Evolutionary conservation across 64 coral and sea anemone species (phyloP).

Genomic region (Acropora tenuis): DNA sequence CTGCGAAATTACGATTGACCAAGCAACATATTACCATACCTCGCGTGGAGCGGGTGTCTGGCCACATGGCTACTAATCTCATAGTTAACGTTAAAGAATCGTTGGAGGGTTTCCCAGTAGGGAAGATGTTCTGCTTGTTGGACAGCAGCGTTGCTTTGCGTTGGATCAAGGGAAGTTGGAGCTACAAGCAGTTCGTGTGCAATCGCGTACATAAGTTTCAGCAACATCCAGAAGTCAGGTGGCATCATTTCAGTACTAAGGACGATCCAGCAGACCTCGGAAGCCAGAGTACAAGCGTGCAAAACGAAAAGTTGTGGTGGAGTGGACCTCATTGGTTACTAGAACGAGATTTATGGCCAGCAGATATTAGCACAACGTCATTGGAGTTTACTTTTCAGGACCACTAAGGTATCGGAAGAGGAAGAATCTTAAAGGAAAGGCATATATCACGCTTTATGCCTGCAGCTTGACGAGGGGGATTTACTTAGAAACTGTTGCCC

Average conservation of each 20-base stretch:
- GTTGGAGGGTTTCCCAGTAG: too few relatives aligned
- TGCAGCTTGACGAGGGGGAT: conserved; percentile 55
- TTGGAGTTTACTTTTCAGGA: conserved; percentile 46
- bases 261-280: background rate
- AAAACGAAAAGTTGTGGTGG: background rate
- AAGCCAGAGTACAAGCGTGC: background rate
- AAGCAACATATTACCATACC: too few relatives aligned
- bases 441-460: conserved; percentile 57
- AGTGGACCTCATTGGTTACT: background rate
- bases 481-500: conserved; percentile 32
- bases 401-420: conserved; percentile 36
- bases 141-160: too few relatives aligned
- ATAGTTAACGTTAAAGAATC: too few relatives aligned
- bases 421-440: conserved; percentile 28
- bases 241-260: background rate
- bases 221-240: background rate
- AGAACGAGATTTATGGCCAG: background rate
- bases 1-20: too few relatives aligned
- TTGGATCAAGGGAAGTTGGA: too few relatives aligned
- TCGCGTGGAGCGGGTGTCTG: too few relatives aligned
- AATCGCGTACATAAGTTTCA: conserved; percentile 1
- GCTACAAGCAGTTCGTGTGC: conserved; percentile 1
- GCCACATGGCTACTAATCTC: too few relatives aligned
- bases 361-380: background rate
- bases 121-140: too few relatives aligned